Percentiles rank a stretch among this genome's conserved stretches.
Evolutionary conservation across 2,888 invertebrate genomes (phyloP).

Genomic region (Xylophagus ater): DNA sequence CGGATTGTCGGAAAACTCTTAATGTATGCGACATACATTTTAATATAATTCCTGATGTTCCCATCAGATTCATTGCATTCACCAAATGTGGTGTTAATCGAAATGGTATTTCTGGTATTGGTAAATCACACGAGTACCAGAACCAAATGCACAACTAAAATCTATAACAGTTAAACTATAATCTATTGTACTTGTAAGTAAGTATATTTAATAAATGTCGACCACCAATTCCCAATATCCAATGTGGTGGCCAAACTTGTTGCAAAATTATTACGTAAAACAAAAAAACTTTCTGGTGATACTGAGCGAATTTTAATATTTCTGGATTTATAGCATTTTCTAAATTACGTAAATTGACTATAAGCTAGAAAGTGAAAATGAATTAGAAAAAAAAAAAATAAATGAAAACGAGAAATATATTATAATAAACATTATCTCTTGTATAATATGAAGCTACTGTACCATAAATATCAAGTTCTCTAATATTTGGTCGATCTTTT

Average conservation of each 20-base stretch:
- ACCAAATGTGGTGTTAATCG: slow-evolving; percentile 58
- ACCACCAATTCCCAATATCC: slow-evolving; percentile 61
- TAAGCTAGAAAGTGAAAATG: slow-evolving; percentile 18
- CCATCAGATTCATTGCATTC: slow-evolving; percentile 50
- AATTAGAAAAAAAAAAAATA: no score
- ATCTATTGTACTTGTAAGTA: slow-evolving; percentile 44
- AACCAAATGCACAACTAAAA: slow-evolving; percentile 64
- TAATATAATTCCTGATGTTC: slow-evolving; percentile 46
- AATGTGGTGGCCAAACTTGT: slow-evolving; percentile 54
- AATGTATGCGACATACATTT: slow-evolving; percentile 52
- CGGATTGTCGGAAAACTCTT: slow-evolving; percentile 43
- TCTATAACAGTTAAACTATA: slow-evolving; percentile 55
- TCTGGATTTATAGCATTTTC: slow-evolving; percentile 41
- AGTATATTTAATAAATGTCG: slow-evolving; percentile 61
- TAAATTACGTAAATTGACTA: slow-evolving; percentile 34
- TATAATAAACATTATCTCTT: slow-evolving; percentile 12
- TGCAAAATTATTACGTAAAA: slow-evolving; percentile 48
- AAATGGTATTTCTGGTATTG: slow-evolving; percentile 62
- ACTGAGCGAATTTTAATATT: slow-evolving; percentile 42
- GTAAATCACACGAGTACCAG: slow-evolving; percentile 48
- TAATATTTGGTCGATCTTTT: slow-evolving; percentile 22
- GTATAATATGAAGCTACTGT: slow-evolving; percentile 24
- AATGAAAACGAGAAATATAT: neutral
- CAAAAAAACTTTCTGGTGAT: slow-evolving; percentile 50
- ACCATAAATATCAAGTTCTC: slow-evolving; percentile 28